These are phyloP conservation scores for Morpho helenor DNA, from an alignment of 2,888 invertebrate genomes.

Conservation along the genomic window DNA sequence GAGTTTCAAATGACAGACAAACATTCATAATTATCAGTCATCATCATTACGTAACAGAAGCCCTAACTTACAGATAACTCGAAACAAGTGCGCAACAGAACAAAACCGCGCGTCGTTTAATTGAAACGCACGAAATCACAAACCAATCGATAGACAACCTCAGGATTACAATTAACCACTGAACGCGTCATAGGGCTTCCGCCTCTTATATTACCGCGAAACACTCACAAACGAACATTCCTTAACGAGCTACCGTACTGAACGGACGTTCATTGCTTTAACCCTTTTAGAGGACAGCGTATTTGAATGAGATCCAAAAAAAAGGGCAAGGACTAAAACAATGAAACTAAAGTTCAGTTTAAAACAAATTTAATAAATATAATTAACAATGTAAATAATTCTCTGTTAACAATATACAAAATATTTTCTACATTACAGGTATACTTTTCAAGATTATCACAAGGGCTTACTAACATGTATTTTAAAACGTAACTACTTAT, in stretches of 20 bases:
- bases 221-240: constrained; percentile 21
- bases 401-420: constrained; percentile 7
- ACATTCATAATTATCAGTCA: background rate
- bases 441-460: constrained; percentile 4
- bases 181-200: constrained; percentile 31
- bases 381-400: constrained; percentile 23
- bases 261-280: constrained; percentile 71
- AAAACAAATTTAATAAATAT: constrained; percentile 21
- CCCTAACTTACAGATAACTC: constrained; percentile 8
- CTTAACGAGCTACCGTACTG: constrained; percentile 23
- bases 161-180: constrained; percentile 25
- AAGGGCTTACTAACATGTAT: background rate
- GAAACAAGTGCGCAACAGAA: background rate
- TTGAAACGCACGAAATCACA: constrained; percentile 24
- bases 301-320: constrained; percentile 14
- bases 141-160: constrained; percentile 30
- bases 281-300: constrained; percentile 38
- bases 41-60: constrained; percentile 8
- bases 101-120: constrained; percentile 4
- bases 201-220: constrained; percentile 19
- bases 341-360: constrained; percentile 61
- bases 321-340: constrained; percentile 67
- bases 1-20: too few relatives aligned
- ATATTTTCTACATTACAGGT: background rate
- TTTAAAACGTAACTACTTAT: background rate